Evolutionary conservation across 1,140 invertebrate genomes (phyloP).

Genomic region (Euborellia annulipes): DNA sequence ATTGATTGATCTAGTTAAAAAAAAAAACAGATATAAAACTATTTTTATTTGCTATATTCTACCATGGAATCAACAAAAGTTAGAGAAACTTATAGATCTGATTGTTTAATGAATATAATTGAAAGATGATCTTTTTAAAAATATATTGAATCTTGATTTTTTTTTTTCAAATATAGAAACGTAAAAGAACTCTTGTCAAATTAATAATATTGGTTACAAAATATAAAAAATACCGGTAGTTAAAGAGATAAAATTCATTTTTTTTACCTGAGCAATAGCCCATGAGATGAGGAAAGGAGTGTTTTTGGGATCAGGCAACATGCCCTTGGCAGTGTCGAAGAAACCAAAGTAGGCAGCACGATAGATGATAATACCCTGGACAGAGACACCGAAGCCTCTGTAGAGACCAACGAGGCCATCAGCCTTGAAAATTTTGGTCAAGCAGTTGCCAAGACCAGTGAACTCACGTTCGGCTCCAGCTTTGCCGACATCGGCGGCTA

Average conservation of each 20-base stretch:
- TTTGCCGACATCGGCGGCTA: constrained; percentile 74
- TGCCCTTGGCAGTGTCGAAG: constrained; percentile 80
- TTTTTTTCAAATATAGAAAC: not conserved
- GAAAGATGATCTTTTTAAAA: too few species aligned
- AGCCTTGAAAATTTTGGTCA: constrained; percentile 64
- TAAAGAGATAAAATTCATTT: not conserved
- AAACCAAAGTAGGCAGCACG: constrained; percentile 86
- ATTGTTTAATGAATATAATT: too few species aligned
- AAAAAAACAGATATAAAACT: too few species aligned
- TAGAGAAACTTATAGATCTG: too few species aligned
- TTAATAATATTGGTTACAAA: not conserved
- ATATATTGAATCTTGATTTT: too few species aligned
- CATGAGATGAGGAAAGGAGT: constrained; percentile 61
- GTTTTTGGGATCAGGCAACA: constrained; percentile 69
- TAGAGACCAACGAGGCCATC: constrained; percentile 74
- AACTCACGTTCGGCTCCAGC: constrained; percentile 56
- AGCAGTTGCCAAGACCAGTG: constrained; percentile 65
- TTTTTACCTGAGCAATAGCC: constrained; percentile 57
- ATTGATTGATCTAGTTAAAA: too few species aligned
- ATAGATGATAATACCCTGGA: constrained; percentile 75
- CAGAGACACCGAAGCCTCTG: constrained; percentile 80
- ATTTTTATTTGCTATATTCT: too few species aligned
- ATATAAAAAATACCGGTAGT: not conserved
- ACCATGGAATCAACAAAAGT: too few species aligned
- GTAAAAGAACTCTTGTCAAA: not conserved